phyloP scores from a whole-genome alignment of 2,797 vertebrate species.

The Tragelaphus eurycerus region DNA sequence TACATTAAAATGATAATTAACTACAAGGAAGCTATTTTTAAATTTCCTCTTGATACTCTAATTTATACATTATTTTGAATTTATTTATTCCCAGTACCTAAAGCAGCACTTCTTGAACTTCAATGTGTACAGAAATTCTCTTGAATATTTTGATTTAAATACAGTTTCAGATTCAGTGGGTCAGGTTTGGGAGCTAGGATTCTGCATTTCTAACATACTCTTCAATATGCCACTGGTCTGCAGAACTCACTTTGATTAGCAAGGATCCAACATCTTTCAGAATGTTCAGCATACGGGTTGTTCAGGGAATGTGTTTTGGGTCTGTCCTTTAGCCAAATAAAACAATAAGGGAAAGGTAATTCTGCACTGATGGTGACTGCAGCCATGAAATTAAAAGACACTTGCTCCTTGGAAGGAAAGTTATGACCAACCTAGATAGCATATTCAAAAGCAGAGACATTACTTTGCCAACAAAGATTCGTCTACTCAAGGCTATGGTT shows the following conservation, averaged over 20 bases:
- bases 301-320: not conserved
- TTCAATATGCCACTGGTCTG: not conserved
- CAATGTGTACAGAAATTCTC: not conserved
- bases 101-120: slow-evolving; percentile 4
- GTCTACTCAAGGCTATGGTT: too few relatives aligned
- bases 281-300: not conserved
- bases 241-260: not conserved
- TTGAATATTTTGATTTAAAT: not conserved
- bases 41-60: slow-evolving; percentile 26
- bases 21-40: slow-evolving; percentile 65
- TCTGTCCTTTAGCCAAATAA: not conserved
- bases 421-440: too few relatives aligned
- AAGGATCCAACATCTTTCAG: not conserved
- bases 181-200: not conserved
- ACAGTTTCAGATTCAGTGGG: not conserved
- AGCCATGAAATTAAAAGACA: too few relatives aligned
- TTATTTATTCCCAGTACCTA: slow-evolving; percentile 4
- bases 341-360: slow-evolving; percentile 21
- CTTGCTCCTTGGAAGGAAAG: too few relatives aligned
- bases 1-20: slow-evolving; percentile 67
- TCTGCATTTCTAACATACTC: not conserved
- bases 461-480: too few relatives aligned
- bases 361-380: not conserved
- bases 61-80: slow-evolving; percentile 63
- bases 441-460: too few relatives aligned